Conservation (phyloP, 2,113 vertebrate genomes). For the Canis aureus region DNA sequence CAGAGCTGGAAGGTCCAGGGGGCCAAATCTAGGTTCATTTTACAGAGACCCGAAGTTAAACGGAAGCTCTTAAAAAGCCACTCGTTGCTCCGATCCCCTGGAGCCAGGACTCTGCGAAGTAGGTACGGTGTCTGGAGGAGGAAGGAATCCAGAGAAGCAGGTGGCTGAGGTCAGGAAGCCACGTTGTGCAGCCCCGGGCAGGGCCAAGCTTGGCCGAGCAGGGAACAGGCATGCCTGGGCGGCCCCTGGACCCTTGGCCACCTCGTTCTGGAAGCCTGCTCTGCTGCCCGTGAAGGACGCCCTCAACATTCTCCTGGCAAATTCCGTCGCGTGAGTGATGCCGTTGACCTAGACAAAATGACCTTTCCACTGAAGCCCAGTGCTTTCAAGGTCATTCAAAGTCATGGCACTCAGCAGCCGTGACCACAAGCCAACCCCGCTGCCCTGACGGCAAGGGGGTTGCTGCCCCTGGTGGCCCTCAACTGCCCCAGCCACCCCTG, state of each 20-base stretch:
- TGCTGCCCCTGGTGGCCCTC: neutral
- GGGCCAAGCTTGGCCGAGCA: neutral
- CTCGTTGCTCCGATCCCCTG: too few relatives aligned
- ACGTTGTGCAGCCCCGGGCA: rapidly evolving
- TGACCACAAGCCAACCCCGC: neutral
- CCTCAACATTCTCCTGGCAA: neutral
- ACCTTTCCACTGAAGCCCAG: neutral
- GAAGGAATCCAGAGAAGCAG: neutral
- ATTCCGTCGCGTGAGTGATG: neutral
- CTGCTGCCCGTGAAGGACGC: neutral
- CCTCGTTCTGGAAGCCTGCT: neutral
- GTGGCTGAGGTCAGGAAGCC: rapidly evolving
- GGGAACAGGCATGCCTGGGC: neutral
- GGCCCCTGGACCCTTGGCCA: neutral
- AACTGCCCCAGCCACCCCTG: rapidly evolving
- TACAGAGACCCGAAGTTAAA: neutral
- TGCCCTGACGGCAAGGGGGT: rapidly evolving
- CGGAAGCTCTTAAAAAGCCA: rapidly evolving
- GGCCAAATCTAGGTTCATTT: rapidly evolving
- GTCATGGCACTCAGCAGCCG: neutral
- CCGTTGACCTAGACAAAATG: neutral
- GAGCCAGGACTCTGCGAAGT: neutral
- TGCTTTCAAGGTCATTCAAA: neutral
- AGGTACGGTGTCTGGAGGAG: rapidly evolving
- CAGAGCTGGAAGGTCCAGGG: rapidly evolving